A percentile compares a stretch with the other conserved stretches of the same genome.
Conservation (phyloP, 2,797 vertebrate species). For the Leptodactylus fallax region DNA sequence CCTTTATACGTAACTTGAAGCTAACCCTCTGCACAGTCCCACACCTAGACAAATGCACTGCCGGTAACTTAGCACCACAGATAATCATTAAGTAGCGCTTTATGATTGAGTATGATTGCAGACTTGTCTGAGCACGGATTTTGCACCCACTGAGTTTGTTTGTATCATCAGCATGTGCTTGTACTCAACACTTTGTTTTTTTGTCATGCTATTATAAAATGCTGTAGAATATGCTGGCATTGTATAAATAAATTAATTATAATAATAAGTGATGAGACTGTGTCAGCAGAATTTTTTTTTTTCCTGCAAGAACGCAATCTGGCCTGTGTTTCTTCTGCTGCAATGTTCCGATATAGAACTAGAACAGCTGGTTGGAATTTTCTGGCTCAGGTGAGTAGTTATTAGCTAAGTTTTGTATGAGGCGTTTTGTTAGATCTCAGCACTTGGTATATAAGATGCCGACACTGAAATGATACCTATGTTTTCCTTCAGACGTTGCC, state of each 20-base stretch:
- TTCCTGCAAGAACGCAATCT: slow-evolving; percentile 52
- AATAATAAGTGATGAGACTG: slow-evolving; percentile 61
- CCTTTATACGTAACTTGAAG: background rate
- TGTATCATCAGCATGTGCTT: slow-evolving; percentile 59
- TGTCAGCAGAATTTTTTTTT: slow-evolving; percentile 56
- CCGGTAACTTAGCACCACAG: background rate
- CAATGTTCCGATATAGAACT: slow-evolving; percentile 46
- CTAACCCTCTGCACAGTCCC: background rate
- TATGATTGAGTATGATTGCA: slow-evolving; percentile 45
- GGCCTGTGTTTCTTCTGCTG: slow-evolving; percentile 33
- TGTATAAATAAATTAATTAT: slow-evolving; percentile 63
- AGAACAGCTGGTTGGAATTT: slow-evolving; percentile 48
- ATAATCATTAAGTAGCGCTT: slow-evolving; percentile 55
- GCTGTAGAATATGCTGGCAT: slow-evolving; percentile 55
- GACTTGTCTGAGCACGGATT: slow-evolving; percentile 50
- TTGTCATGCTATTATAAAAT: slow-evolving; percentile 53
- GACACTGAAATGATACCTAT: slow-evolving; percentile 53
- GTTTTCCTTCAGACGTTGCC: slow-evolving; percentile 62
- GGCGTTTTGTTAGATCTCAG: slow-evolving; percentile 13
- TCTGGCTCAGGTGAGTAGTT: slow-evolving; percentile 54
- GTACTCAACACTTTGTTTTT: slow-evolving; percentile 57
- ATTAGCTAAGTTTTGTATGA: slow-evolving; percentile 44
- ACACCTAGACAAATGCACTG: slow-evolving; percentile 35
- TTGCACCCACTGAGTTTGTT: slow-evolving; percentile 60
- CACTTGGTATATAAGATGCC: slow-evolving; percentile 9